phyloP scores from a whole-genome alignment of 2,113 vertebrate species.

The Malurus alboscapulatus region DNA sequence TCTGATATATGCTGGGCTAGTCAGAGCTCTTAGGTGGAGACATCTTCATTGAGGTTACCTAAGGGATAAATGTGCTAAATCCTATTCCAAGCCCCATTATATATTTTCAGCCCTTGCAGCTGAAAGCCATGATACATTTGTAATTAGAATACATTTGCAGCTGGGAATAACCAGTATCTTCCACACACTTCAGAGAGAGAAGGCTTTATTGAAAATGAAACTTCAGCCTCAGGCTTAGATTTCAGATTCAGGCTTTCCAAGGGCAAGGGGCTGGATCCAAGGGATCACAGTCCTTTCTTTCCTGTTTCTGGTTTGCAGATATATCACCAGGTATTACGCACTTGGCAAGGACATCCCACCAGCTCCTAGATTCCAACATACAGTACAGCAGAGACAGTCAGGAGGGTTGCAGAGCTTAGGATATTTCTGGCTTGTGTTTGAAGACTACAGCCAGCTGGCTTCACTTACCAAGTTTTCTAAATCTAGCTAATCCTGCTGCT shows the following conservation, averaged over 20 bases:
- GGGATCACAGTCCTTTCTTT: background rate
- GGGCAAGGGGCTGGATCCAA: background rate
- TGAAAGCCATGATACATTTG: background rate
- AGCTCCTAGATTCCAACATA: constrained; percentile 43
- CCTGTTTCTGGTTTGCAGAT: constrained; percentile 9
- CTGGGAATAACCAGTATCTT: background rate
- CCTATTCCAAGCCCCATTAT: background rate
- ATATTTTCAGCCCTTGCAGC: background rate
- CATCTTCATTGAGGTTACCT: background rate
- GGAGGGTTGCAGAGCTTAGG: constrained; percentile 6
- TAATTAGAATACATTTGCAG: background rate
- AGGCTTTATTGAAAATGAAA: background rate
- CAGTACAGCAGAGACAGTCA: constrained; percentile 31
- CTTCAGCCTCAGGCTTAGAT: background rate
- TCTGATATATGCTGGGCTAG: background rate
- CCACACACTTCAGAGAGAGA: background rate
- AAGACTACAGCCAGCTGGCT: constrained; percentile 59
- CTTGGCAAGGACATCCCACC: constrained; percentile 24
- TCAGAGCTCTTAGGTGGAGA: background rate
- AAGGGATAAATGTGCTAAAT: background rate
- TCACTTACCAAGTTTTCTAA: constrained; percentile 62
- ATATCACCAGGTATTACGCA: constrained; percentile 13
- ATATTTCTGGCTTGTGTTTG: constrained; percentile 57
- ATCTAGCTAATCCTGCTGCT: constrained; percentile 51
- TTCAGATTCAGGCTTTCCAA: background rate